Evolutionary conservation across 2,888 invertebrate species (phyloP), one percentile per base, ranked within the genome.

Genomic region (Sylvicola fuscatus): DNA sequence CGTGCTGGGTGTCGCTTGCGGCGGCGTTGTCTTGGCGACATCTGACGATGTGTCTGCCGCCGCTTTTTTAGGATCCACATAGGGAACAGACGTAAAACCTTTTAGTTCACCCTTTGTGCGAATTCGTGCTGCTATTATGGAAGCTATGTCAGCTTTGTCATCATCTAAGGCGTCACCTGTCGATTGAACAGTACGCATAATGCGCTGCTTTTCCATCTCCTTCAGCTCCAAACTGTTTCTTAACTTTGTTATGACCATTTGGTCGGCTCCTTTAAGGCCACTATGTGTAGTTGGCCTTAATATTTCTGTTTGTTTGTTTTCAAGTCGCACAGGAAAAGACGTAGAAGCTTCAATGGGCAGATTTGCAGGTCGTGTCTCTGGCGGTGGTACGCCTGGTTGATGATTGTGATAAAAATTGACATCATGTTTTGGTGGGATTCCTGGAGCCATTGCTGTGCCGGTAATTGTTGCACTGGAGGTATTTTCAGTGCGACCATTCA

Each of bases 101-200:
- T 86, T 87, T 29, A 84, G 59, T 58, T 86, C 86, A 2, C 81
- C 86, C 60, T 86, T 86, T 3, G 86, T 87, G 43, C 84, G 65
- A 48, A 86, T 84, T 49, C 83, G 66, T 10, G 80, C 72, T 3
- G 71, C 68, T 36, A 69, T 51, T 38, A 67, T 60, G n/a, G 66
- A 68, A 28, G 75, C 73, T 32, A 76, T 61, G 42, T 64, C 65
- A 39, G 55, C 38, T 38, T 38, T 38, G 4, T 39, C 37, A 15
- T 39, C 29, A 4, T 36, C 17, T 16, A 28, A 12, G 8, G 34
- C 14, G 4, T 40, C 37, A 7, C 33, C 36, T 17, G 35, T 35
- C 28, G 60, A 58, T 47, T 56, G 60, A 28, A 53, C 53, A 59
- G 15, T 47, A 33, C 37, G 39, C 14, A 31, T 34, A 21, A 21